Base-by-base conservation (phyloP, 2,888 invertebrate genomes). In the Congeria kusceri region DNA sequence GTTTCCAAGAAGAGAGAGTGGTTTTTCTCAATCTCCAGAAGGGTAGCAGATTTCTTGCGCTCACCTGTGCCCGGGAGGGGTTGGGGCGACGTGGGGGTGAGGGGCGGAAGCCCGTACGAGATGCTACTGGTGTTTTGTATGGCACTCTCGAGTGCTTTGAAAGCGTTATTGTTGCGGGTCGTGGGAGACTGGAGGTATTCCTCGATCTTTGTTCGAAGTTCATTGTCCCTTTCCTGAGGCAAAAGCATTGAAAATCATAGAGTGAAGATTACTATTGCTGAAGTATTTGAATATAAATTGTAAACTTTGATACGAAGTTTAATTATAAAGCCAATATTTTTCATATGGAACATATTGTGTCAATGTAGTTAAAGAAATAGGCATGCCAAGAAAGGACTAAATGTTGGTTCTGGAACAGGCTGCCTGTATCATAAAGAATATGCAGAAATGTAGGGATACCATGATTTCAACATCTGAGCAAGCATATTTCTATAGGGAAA, bases 21-120 rank as follows among this genome's bases (percentile, higher is more conserved):
- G 93, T 97, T 97, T 88, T 97, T 95, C 93, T 98, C 98, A 78
- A 98, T 97, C 94, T 98, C 97, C 94, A 96, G 96, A 76, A 98
- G 95, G 86, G 97, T 97, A 56, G 88, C 81, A 11, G 91, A 91
- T 81, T 88, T 88, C 79, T 91, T 90, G 73, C 89, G 81, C 85
- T 88, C 88, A 76, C 86, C 85, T 80, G 83, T 78, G 64, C 85
- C 83, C 13, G 61, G 53, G 25, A 59, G 27, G 5, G 67, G 67
- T 28, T 62, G 49, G 27, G 84, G 77, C 20, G 77, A 72, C 15
- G 75, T 62, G 13, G 83, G 77, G n/a, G 67, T 59, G 20, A 63
- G 39, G 29, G 72, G 77, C 25, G 77, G 67, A 49, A 83, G 67
- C 47, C 80, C 73, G 27, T 64, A 80, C 9, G 77, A 65, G 13